phyloP scores from a whole-genome alignment of 2,888 invertebrate genomes.

The Trichopoda pennipes region DNA sequence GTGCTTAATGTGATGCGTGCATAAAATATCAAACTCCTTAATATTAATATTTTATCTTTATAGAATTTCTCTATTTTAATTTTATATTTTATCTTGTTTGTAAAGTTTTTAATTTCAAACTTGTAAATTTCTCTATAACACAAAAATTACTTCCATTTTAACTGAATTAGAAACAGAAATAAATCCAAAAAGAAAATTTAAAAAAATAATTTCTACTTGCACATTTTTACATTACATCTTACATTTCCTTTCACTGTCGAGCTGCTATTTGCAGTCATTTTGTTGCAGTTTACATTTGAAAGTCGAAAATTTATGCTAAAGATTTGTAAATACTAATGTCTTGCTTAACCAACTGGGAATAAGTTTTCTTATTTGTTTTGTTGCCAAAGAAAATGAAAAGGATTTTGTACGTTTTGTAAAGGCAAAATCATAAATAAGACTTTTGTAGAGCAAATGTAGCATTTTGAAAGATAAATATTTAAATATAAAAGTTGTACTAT shows the following conservation, averaged over 20 bases:
- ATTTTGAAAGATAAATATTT: constrained; percentile 15
- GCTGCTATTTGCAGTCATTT: constrained; percentile 19
- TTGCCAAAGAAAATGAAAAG: not conserved
- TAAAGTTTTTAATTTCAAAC: constrained; percentile 20
- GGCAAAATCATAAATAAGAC: constrained; percentile 3
- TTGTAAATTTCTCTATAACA: constrained; percentile 26
- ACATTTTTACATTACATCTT: not conserved
- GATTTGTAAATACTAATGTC: constrained; percentile 36
- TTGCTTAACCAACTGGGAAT: constrained; percentile 59
- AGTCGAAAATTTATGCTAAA: constrained; percentile 36
- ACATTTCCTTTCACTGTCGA: constrained; percentile 1
- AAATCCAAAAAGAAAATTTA: not conserved
- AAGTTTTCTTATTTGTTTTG: constrained; percentile 51
- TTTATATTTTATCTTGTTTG: not conserved
- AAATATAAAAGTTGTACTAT: not conserved
- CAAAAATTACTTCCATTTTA: not conserved
- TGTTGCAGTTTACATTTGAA: constrained; percentile 20
- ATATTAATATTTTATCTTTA: no score
- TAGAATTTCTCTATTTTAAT: not conserved
- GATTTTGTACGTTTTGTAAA: not conserved
- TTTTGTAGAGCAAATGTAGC: not conserved
- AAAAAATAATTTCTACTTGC: not conserved
- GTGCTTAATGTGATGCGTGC: no score
- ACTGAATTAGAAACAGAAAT: not conserved
- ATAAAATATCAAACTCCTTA: no score